A percentile compares a stretch with the other conserved stretches of the same genome.
phyloP scores from a whole-genome alignment of 2,113 vertebrate species.

The Malurus elegans region DNA sequence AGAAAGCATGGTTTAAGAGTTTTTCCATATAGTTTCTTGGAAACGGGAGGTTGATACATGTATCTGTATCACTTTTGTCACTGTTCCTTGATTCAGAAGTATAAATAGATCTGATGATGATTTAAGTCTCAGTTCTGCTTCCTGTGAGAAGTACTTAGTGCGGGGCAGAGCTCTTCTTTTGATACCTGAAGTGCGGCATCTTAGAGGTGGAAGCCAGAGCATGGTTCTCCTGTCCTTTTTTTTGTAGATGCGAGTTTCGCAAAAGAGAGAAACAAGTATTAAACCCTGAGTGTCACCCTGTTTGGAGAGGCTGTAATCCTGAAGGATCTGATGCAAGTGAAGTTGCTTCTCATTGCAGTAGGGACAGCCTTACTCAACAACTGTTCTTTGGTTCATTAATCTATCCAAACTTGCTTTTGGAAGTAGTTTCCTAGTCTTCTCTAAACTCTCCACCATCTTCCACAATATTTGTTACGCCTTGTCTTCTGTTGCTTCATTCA shows the following conservation, averaged over 20 bases:
- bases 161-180: not conserved
- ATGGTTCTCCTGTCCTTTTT: not conserved
- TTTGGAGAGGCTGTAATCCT: not conserved
- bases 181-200: rapidly evolving
- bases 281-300: not conserved
- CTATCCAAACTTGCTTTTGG: not conserved
- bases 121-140: not conserved
- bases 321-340: not conserved
- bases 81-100: not conserved
- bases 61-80: not conserved
- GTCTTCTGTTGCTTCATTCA: not conserved
- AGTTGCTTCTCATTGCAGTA: not conserved
- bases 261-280: not conserved
- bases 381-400: not conserved
- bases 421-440: not conserved
- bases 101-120: not conserved
- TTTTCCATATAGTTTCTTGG: not conserved
- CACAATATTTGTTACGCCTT: not conserved
- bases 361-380: not conserved
- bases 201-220: not conserved
- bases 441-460: not conserved
- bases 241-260: not conserved
- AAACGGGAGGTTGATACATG: not conserved
- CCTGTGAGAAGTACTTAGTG: not conserved
- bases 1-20: rapidly evolving